Evolutionary conservation across 1,140 invertebrate genomes (phyloP).

Genomic region (Orius insidiosus): DNA sequence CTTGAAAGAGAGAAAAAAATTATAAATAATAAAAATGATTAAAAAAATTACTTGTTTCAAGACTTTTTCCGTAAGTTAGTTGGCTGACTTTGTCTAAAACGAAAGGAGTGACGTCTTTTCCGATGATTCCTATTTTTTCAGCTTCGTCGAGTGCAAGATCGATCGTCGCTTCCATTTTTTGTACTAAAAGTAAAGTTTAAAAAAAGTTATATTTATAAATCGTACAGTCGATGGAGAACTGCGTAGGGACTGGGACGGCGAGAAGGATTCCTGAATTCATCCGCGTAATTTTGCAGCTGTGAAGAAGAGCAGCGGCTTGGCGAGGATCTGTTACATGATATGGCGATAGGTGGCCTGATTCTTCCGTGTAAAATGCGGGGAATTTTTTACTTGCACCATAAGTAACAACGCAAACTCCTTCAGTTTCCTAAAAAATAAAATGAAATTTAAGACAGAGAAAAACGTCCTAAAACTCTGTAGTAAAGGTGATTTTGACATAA

Average conservation of each 20-base stretch:
- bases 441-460: too few species aligned
- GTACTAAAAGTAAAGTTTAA: slow-evolving; percentile 17
- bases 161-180: slow-evolving; percentile 33
- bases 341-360: slow-evolving; percentile 50
- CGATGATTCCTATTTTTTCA: slow-evolving; percentile 50
- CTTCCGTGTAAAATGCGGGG: slow-evolving; percentile 77
- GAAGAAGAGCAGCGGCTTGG: slow-evolving; percentile 58
- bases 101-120: slow-evolving; percentile 87
- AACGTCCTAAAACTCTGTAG: too few species aligned
- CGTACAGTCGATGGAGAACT: slow-evolving; percentile 38
- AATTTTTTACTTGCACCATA: slow-evolving; percentile 45
- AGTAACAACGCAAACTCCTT: slow-evolving; percentile 78
- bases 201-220: neutral
- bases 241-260: slow-evolving; percentile 75
- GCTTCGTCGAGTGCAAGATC: slow-evolving; percentile 55
- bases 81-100: slow-evolving; percentile 57
- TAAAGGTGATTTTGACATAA: too few species aligned
- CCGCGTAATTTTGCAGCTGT: slow-evolving; percentile 34
- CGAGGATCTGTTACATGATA: slow-evolving; percentile 44
- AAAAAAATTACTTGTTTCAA: slow-evolving; percentile 56
- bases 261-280: slow-evolving; percentile 69
- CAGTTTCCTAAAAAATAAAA: slow-evolving; percentile 68
- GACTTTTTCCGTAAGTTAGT: slow-evolving; percentile 61
- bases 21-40: neutral
- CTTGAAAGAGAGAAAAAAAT: slow-evolving; percentile 28